Percentiles rank a stretch among this genome's conserved stretches.
These are phyloP conservation scores for Laterallus jamaicensis DNA, from an alignment of 2,113 vertebrate species.

Conservation along the genomic window DNA sequence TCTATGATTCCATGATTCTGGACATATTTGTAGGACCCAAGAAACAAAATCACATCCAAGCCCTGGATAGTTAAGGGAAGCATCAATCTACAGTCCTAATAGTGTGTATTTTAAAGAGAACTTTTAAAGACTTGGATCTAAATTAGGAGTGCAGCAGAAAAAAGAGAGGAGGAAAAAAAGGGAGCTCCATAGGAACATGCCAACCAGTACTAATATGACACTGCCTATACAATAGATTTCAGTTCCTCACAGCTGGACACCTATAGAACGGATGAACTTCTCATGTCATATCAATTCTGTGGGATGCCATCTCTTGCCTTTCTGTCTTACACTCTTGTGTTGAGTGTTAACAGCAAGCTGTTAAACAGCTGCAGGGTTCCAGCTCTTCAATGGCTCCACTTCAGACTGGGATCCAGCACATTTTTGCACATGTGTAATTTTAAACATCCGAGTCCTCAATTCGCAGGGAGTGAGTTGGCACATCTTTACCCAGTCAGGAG, in stretches of 20 bases:
- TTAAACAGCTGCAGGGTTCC: slow-evolving; percentile 22
- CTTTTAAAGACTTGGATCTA: background rate
- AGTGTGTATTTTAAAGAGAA: background rate
- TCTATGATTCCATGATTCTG: no score
- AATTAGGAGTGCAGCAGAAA: background rate
- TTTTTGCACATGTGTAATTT: slow-evolving; percentile 1
- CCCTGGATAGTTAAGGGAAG: background rate
- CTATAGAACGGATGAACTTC: background rate
- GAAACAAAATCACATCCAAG: background rate
- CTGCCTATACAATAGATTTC: background rate
- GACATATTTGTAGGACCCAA: background rate
- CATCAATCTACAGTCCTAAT: background rate
- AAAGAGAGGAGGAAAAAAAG: background rate
- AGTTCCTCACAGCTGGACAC: background rate
- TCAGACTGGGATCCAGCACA: slow-evolving; percentile 5
- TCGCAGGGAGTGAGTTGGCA: background rate
- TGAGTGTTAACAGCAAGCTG: background rate
- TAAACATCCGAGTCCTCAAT: background rate
- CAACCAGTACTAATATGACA: background rate
- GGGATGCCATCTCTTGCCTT: background rate
- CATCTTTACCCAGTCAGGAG: background rate
- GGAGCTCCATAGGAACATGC: background rate
- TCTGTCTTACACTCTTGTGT: background rate
- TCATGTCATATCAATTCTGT: fast-evolving
- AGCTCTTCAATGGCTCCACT: background rate